Evolutionary conservation across 2,888 invertebrate genomes (phyloP).

Genomic region (Lasioglossum oenotherae): DNA sequence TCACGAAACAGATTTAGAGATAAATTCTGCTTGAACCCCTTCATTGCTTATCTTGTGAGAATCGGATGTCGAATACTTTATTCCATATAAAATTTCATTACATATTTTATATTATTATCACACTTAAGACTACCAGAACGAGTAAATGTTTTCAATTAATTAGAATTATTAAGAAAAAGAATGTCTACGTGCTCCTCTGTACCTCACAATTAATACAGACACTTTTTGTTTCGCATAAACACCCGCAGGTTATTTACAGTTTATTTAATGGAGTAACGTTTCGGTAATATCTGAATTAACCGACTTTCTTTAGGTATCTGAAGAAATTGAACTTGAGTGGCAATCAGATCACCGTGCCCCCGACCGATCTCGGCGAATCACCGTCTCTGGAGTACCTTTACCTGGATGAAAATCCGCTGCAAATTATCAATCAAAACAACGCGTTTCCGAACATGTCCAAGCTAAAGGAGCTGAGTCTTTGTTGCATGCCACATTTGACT

Average conservation of each 20-base stretch:
- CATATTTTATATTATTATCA: not conserved
- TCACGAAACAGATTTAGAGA: not conserved
- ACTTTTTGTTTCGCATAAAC: not conserved
- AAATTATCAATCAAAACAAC: constrained; percentile 85
- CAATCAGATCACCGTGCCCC: constrained; percentile 87
- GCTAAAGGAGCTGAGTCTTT: constrained; percentile 88
- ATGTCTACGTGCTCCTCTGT: not conserved
- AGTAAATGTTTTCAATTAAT: no score
- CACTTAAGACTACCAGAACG: not conserved
- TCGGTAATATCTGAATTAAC: not conserved
- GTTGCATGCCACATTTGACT: constrained; percentile 87
- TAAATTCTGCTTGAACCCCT: not conserved
- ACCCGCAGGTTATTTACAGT: not conserved
- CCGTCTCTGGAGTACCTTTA: constrained; percentile 87
- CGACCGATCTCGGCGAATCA: constrained; percentile 87
- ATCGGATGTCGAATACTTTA: not conserved
- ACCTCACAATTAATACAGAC: not conserved
- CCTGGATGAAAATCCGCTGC: constrained; percentile 90
- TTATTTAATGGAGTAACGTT: not conserved
- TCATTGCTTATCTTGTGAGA: no score
- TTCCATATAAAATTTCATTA: not conserved
- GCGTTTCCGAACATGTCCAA: constrained; percentile 88
- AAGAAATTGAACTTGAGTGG: constrained; percentile 88
- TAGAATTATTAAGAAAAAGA: not conserved
- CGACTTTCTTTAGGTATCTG: constrained; percentile 84